Conservation (phyloP, 2,888 invertebrate species). For the Caenorhabditis afra region DNA sequence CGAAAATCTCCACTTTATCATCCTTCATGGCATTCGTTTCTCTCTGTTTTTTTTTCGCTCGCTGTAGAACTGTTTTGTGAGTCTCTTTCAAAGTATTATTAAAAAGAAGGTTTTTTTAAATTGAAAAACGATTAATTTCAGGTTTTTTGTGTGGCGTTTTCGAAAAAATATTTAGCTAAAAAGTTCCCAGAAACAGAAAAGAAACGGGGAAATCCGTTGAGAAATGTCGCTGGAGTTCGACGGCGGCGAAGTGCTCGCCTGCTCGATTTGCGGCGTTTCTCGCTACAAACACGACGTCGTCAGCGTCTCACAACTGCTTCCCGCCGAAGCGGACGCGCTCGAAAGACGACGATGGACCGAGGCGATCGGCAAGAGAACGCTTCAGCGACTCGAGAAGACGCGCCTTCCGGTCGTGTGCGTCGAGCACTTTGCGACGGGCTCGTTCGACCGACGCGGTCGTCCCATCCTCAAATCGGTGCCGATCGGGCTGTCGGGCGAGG, state of each 20-base stretch:
- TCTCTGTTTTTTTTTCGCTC: not conserved
- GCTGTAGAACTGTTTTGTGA: not conserved
- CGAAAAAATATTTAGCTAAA: not conserved
- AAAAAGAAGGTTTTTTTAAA: too few relatives aligned
- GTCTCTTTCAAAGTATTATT: too few relatives aligned
- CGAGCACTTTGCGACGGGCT: not conserved
- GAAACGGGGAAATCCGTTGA: too few relatives aligned
- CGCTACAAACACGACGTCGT: not conserved
- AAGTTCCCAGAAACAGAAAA: not conserved
- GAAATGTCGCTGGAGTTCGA: too few relatives aligned
- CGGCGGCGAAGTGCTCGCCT: too few relatives aligned
- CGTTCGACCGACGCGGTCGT: too few relatives aligned
- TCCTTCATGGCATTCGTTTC: not conserved
- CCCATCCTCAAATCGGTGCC: too few relatives aligned
- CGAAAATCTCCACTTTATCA: not conserved
- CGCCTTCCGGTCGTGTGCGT: not conserved
- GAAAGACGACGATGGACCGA: not conserved
- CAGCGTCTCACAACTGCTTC: too few relatives aligned
- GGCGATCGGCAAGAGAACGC: not conserved
- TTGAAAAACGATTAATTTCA: too few relatives aligned
- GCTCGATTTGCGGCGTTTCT: not conserved
- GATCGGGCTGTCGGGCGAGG: too few relatives aligned
- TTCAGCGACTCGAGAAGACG: not conserved
- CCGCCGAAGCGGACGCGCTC: too few relatives aligned
- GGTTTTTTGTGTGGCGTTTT: constrained; percentile 5